A percentile compares a stretch with the other conserved stretches of the same genome.
Conservation (phyloP, 2,113 vertebrate species). For the Melanocharis versteri region DNA sequence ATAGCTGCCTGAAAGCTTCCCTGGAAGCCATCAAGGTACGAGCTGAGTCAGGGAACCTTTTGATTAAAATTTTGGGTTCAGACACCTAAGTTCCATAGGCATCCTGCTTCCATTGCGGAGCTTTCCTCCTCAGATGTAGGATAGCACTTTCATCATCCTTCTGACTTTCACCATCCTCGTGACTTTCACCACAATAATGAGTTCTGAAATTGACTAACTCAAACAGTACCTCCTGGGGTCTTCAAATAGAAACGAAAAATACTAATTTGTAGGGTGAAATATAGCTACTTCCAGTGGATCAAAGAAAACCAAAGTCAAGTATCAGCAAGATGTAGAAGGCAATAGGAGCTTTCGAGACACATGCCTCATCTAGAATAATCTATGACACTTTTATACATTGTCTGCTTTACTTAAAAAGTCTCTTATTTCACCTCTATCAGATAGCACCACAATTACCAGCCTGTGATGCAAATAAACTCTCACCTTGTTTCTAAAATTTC, state of each 20-base stretch:
- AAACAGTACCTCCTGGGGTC: background rate
- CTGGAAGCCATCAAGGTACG: background rate
- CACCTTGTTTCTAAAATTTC: background rate
- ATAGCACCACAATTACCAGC: background rate
- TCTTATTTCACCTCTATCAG: background rate
- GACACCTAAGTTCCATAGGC: background rate
- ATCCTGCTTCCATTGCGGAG: background rate
- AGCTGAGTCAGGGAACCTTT: background rate
- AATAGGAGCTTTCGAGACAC: background rate
- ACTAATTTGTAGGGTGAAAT: background rate
- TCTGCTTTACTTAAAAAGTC: background rate
- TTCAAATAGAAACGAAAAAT: background rate
- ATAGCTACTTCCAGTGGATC: background rate
- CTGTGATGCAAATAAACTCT: background rate
- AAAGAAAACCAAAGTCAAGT: background rate
- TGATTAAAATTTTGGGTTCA: background rate
- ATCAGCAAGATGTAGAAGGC: background rate
- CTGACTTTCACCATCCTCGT: rapidly evolving
- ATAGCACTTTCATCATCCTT: background rate
- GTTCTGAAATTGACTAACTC: background rate
- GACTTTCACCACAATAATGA: background rate
- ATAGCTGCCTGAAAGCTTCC: background rate
- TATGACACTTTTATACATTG: background rate
- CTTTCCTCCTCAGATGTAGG: background rate
- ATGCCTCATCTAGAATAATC: background rate